Percentiles rank a stretch among this genome's conserved stretches.
Conservation (phyloP, 2,797 vertebrate genomes). For the Xenentodon cancila region DNA sequence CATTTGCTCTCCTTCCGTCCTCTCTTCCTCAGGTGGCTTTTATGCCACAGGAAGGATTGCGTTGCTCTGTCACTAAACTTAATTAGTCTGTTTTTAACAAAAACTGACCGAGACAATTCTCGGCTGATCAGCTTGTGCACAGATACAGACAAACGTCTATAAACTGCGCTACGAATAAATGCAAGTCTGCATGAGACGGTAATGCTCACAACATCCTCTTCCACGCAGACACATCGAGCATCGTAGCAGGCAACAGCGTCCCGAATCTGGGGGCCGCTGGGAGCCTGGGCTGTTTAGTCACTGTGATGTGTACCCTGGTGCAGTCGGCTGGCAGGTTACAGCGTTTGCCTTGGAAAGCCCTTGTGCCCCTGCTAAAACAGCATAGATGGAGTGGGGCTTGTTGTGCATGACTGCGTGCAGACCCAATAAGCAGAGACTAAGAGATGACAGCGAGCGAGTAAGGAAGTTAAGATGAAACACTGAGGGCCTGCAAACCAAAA, state of each 20-base stretch:
- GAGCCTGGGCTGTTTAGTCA: conserved; percentile 42
- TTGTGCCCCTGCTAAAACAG: conserved; percentile 38
- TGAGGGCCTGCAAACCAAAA: conserved; percentile 16
- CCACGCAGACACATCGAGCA: conserved; percentile 11
- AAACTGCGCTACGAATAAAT: neutral
- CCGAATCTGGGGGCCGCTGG: conserved; percentile 39
- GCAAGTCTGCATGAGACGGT: neutral
- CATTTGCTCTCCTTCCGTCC: conserved; percentile 1
- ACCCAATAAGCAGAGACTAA: no score
- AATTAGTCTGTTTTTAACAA: conserved; percentile 65
- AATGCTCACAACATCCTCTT: conserved; percentile 9
- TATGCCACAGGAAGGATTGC: conserved; percentile 64
- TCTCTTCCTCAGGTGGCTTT: conserved; percentile 39
- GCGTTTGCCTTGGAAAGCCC: conserved; percentile 55
- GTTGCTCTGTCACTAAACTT: conserved; percentile 67
- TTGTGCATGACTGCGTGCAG: no score
- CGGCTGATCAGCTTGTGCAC: conserved; percentile 31
- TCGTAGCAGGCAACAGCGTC: conserved; percentile 63
- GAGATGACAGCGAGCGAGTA: no score
- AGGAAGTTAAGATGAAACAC: conserved; percentile 3
- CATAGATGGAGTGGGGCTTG: no score
- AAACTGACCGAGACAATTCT: conserved; percentile 50
- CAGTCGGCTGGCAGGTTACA: conserved; percentile 35
- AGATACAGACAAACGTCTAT: conserved; percentile 20
- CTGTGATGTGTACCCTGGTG: conserved; percentile 29